Conservation (phyloP, 2,113 vertebrate species). For the Nothoprocta pentlandii region DNA sequence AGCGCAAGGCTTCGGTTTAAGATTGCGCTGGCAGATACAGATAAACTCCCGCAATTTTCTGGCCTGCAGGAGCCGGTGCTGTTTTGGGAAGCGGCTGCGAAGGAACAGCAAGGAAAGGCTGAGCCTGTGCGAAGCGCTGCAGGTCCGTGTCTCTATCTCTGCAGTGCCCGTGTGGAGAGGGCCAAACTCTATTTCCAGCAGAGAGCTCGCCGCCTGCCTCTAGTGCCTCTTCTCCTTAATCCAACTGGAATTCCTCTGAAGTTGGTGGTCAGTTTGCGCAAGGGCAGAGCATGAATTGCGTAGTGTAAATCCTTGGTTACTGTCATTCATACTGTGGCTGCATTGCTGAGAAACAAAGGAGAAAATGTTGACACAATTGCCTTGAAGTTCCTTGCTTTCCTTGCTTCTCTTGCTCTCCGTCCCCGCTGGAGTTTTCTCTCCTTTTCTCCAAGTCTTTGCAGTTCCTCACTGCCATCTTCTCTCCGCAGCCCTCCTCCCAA, state of each 20-base stretch:
- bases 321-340: not conserved
- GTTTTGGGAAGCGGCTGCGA: not conserved
- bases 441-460: not conserved
- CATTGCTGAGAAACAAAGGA: slow-evolving; percentile 25
- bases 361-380: not conserved
- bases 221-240: not conserved
- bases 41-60: not conserved
- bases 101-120: not conserved
- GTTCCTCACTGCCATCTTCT: not conserved
- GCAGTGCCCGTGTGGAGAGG: not conserved
- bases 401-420: not conserved
- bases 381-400: not conserved
- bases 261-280: slow-evolving; percentile 14
- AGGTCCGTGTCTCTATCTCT: not conserved
- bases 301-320: slow-evolving; percentile 14
- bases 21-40: not conserved
- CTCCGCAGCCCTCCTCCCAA: not conserved
- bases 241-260: slow-evolving; percentile 22
- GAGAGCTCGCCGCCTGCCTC: not conserved
- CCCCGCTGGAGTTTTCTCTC: not conserved
- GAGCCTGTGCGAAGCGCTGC: not conserved
- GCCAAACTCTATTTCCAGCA: not conserved
- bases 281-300: not conserved
- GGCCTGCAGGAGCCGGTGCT: not conserved
- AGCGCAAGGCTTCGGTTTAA: not conserved